Conservation (phyloP, 1,140 invertebrate species). For the Riptortus pedestris region DNA sequence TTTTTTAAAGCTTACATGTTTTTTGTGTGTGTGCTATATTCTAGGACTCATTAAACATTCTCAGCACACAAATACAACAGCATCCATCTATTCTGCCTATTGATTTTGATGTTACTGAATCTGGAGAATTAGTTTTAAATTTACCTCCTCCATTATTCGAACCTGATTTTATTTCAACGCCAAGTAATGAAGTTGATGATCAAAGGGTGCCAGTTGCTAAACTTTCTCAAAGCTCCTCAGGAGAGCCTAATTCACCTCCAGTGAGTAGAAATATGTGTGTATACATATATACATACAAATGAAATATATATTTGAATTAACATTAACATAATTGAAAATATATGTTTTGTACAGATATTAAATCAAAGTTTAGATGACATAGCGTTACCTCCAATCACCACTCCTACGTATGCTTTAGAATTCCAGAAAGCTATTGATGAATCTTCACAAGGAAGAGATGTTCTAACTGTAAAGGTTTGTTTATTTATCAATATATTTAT, state of each 20-base stretch:
- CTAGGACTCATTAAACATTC: constrained; percentile 66
- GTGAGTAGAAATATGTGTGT: constrained; percentile 20
- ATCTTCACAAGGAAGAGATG: constrained; percentile 51
- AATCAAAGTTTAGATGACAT: constrained; percentile 40
- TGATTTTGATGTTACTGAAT: constrained; percentile 78
- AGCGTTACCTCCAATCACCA: constrained; percentile 46
- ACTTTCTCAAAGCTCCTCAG: constrained; percentile 43
- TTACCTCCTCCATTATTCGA: constrained; percentile 31
- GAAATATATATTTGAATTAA: not conserved
- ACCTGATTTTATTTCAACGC: constrained; percentile 30
- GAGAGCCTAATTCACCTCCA: constrained; percentile 36
- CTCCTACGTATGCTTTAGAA: constrained; percentile 49
- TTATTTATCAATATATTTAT: not conserved
- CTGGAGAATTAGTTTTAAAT: constrained; percentile 47
- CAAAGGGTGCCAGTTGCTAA: constrained; percentile 45
- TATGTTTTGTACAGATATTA: constrained; percentile 28
- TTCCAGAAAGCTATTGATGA: constrained; percentile 52
- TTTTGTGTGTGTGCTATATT: no score
- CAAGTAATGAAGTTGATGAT: constrained; percentile 41
- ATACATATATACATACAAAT: not conserved
- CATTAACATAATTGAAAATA: no score
- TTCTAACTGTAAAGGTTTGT: constrained; percentile 44
- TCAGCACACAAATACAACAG: constrained; percentile 67
- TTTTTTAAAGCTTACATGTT: not conserved
- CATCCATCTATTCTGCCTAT: constrained; percentile 84